Evolutionary conservation across 2,113 vertebrate species (phyloP), one percentile per base, ranked within the genome.

Genomic region (Muntiacus reevesi): DNA sequence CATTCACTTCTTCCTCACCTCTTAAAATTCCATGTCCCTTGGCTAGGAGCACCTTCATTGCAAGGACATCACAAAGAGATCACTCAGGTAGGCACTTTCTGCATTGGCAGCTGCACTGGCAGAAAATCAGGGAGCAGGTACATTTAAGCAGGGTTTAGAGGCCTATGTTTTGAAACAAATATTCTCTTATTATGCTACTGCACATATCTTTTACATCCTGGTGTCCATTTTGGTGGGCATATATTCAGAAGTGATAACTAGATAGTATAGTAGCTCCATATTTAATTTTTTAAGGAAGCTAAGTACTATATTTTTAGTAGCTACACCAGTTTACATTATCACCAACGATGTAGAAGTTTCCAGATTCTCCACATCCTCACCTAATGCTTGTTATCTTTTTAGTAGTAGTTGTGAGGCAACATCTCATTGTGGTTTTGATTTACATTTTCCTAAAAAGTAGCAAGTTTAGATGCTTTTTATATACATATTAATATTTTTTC

Each of bases 21-120:
- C 97, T 0, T 97, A 98, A 83, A 98, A 98, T 47, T 98, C 98
- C 0, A 94, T 98, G 86, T 98, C 98, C 0, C 92, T 98, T 36
- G 95, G 96, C 36, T 98, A 98, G 98, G 94, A 95, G 8, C 98
- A 98, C 0, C 94, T 98, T 91, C 95, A 98, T 55, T 98, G 97
- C 19, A 28, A 98, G 0, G 40, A 98, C 40, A 96, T 98, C 91
- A 97, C 97, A 10, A 14, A 76, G 4, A 52, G 62, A 2, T 98
- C 98, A 0, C 47, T 98, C 40, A 62, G 97, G 0, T 97, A 99
- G 79, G 0, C 94, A 1, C 94, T 79, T 96, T 97, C 27, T 87
- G 98, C 27, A 98, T 96, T 76, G 50, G 21, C 36, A 27, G 1
- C 0, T 91, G 92, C 0, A 96, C 98, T 5, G 3, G 40, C 0